These are phyloP conservation scores for Heliconius congener DNA, from an alignment of 1,140 invertebrate genomes.

Conservation along the genomic window DNA sequence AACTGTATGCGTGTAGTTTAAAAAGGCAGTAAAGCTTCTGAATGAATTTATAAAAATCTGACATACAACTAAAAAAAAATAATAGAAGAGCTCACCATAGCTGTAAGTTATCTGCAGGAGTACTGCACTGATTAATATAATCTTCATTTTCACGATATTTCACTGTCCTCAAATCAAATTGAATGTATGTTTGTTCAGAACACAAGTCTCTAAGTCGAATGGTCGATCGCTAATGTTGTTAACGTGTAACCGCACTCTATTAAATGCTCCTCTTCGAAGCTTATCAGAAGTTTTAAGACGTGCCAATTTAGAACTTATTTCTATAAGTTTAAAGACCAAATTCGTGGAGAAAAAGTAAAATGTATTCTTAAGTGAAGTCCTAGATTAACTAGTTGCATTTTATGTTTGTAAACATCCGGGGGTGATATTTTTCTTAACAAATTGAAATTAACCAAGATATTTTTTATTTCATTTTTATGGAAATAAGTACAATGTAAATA, in stretches of 20 bases:
- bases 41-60: not conserved
- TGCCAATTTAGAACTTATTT: not conserved
- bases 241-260: slow-evolving; percentile 36
- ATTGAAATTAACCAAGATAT: not conserved
- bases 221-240: slow-evolving; percentile 39
- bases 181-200: slow-evolving; percentile 24
- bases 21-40: not conserved
- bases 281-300: slow-evolving; percentile 26
- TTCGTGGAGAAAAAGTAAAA: not conserved
- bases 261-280: slow-evolving; percentile 45
- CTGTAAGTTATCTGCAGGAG: slow-evolving; percentile 46
- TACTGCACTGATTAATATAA: slow-evolving; percentile 50
- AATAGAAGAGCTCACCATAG: slow-evolving; percentile 45
- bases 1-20: not conserved
- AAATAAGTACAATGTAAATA: slow-evolving; percentile 9
- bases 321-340: rapidly evolving
- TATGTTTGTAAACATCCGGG: slow-evolving; percentile 8
- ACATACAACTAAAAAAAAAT: not conserved
- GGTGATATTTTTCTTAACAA: not conserved
- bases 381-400: not conserved
- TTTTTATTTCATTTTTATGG: not conserved
- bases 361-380: not conserved
- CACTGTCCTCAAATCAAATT: slow-evolving; percentile 20
- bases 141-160: slow-evolving; percentile 45
- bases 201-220: slow-evolving; percentile 38